Conservation (phyloP, 2,113 vertebrate species). For the Dasyurus viverrinus region DNA sequence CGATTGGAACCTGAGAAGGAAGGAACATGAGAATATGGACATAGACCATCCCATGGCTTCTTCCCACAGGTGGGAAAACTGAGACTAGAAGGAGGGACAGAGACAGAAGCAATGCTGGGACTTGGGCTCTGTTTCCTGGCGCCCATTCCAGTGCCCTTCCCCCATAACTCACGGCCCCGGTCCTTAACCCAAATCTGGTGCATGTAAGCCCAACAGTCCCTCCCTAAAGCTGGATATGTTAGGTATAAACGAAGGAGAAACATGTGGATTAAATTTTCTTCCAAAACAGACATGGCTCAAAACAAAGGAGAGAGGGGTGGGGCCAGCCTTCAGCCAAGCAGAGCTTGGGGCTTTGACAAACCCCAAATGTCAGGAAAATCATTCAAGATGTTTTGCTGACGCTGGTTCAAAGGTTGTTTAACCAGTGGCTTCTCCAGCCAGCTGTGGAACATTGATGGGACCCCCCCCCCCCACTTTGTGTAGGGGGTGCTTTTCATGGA, state of each 20-base stretch:
- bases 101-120: not conserved
- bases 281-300: not conserved
- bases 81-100: not conserved
- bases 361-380: slow-evolving; percentile 63
- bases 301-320: not conserved
- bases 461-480: not conserved
- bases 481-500: not conserved
- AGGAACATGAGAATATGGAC: not conserved
- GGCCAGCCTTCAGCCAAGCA: slow-evolving; percentile 64
- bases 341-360: slow-evolving; percentile 74
- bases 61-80: not conserved
- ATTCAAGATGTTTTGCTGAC: slow-evolving; percentile 72
- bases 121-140: not conserved
- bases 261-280: slow-evolving; percentile 75
- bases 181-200: slow-evolving; percentile 6
- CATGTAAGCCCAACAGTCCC: slow-evolving; percentile 38
- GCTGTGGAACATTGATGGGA: not conserved
- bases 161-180: slow-evolving; percentile 9
- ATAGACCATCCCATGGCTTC: not conserved
- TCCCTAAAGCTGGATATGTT: slow-evolving; percentile 58
- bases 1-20: not conserved
- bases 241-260: slow-evolving; percentile 75
- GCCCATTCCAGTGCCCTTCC: not conserved
- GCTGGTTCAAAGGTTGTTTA: slow-evolving; percentile 45
- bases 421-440: slow-evolving; percentile 21